These are phyloP conservation scores for Griposia aprilina DNA, from an alignment of 2,888 invertebrate species.

Conservation along the genomic window DNA sequence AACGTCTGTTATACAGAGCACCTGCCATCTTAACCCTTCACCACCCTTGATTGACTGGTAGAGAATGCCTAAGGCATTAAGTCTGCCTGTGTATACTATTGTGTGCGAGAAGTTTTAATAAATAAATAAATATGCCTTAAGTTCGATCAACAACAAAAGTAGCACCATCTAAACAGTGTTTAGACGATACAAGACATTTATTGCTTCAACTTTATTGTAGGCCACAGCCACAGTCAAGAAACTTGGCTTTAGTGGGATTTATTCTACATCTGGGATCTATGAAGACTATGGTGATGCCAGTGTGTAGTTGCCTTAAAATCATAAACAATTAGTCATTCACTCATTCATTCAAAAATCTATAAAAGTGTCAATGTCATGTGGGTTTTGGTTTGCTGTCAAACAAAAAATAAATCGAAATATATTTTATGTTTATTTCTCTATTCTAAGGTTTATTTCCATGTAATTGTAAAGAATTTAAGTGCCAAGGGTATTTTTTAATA, in stretches of 20 bases:
- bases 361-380: constrained; percentile 11
- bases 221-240: background rate
- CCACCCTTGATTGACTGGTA: too few species aligned
- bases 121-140: too few species aligned
- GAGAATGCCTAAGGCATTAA: too few species aligned
- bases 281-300: background rate
- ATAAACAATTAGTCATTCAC: background rate
- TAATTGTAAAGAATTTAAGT: background rate
- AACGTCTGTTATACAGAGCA: too few species aligned
- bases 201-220: background rate
- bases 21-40: too few species aligned
- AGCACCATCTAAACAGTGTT: background rate
- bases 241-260: background rate
- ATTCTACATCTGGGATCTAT: background rate
- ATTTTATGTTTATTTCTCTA: background rate
- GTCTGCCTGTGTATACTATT: too few species aligned
- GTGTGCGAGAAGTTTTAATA: too few species aligned
- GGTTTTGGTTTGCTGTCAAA: constrained; percentile 34
- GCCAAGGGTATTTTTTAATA: background rate
- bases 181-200: background rate
- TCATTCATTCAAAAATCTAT: background rate
- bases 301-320: background rate
- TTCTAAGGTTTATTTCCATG: background rate
- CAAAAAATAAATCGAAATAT: background rate
- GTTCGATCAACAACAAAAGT: background rate